A percentile compares a stretch with the other conserved stretches of the same genome.
phyloP scores from a whole-genome alignment of 2,797 vertebrate genomes.

The Girardinus metallicus region DNA sequence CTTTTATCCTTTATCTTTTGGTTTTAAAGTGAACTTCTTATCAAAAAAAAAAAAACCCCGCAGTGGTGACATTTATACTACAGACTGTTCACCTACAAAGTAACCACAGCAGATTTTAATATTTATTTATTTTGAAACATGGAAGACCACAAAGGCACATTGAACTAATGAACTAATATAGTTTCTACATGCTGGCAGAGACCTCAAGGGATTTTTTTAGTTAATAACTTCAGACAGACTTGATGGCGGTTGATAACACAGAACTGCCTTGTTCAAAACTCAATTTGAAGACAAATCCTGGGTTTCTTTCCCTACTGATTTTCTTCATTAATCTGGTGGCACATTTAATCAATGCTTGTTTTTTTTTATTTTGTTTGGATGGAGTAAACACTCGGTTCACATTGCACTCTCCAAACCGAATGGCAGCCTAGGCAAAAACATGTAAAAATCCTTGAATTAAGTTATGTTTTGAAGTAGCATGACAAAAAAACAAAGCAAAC shows the following conservation, averaged over 20 bases:
- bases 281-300: slow-evolving; percentile 27
- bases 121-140: slow-evolving; percentile 62
- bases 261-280: slow-evolving; percentile 37
- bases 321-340: slow-evolving; percentile 22
- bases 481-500: background rate
- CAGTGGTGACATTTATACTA: slow-evolving; percentile 64
- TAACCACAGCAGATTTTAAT: slow-evolving; percentile 56
- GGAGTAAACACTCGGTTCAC: background rate
- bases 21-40: slow-evolving; percentile 49
- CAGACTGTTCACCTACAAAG: slow-evolving; percentile 58
- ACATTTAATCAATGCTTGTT: slow-evolving; percentile 26
- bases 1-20: slow-evolving; percentile 38
- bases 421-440: background rate
- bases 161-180: slow-evolving; percentile 58
- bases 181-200: slow-evolving; percentile 32
- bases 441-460: background rate
- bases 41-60: slow-evolving; percentile 1
- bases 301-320: slow-evolving; percentile 18
- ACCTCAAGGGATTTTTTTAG: slow-evolving; percentile 60
- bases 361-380: background rate
- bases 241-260: slow-evolving; percentile 55
- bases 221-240: slow-evolving; percentile 56
- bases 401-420: background rate
- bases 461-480: background rate
- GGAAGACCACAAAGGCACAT: slow-evolving; percentile 33